Conservation (phyloP, 2,888 invertebrate genomes). For the Dolichopus griseipennis region DNA sequence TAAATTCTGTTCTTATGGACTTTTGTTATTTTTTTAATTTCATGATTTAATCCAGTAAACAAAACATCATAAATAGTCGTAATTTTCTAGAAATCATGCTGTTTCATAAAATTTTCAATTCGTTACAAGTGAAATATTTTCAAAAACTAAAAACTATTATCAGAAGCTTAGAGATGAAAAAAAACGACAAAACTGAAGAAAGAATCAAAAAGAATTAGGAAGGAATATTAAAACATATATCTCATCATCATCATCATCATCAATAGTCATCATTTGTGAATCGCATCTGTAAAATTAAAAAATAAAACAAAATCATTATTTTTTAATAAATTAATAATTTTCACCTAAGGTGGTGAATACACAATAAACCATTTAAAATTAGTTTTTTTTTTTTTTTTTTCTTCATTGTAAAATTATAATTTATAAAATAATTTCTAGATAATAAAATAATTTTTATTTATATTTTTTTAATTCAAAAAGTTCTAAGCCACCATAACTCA, state of each 20-base stretch:
- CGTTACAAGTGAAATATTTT: background rate
- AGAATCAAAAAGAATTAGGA: too few relatives aligned
- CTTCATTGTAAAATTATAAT: background rate
- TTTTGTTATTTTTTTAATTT: background rate
- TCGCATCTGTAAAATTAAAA: background rate
- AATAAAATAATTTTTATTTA: background rate
- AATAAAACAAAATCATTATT: too few relatives aligned
- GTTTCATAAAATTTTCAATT: slow-evolving; percentile 3
- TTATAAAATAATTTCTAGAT: background rate
- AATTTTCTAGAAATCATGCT: background rate
- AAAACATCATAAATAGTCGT: background rate
- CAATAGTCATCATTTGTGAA: background rate
- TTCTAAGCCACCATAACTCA: background rate
- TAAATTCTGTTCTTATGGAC: too few relatives aligned
- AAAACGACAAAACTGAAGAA: too few relatives aligned
- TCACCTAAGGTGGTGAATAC: slow-evolving; percentile 4
- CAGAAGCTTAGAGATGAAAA: background rate
- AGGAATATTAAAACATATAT: too few relatives aligned
- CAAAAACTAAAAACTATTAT: background rate
- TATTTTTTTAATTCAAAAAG: background rate
- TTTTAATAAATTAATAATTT: slow-evolving; percentile 1
- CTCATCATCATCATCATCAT: background rate
- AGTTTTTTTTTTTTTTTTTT: background rate
- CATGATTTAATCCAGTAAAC: slow-evolving; percentile 6
- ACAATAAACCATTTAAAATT: background rate